A percentile compares a stretch with the other conserved stretches of the same genome.
Conservation (phyloP, 2,797 vertebrate species). For the Pseudopleuronectes americanus region DNA sequence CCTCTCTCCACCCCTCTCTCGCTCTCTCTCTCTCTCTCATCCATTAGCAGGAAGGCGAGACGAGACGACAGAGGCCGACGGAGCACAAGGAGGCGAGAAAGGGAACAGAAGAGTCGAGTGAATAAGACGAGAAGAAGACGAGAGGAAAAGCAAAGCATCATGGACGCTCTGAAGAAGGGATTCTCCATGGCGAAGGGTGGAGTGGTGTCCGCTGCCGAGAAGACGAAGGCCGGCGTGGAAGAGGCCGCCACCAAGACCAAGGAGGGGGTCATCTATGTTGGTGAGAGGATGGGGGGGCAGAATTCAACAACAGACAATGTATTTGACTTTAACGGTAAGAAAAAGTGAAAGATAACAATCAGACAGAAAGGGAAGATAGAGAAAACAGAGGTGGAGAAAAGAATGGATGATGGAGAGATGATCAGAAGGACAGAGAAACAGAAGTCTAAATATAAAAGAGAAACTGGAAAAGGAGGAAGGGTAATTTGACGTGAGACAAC, state of each 20-base stretch:
- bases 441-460: neutral
- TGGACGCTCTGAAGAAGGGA: slow-evolving; percentile 95
- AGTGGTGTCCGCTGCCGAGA: slow-evolving; percentile 94
- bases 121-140: neutral
- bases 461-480: neutral
- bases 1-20: neutral
- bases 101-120: slow-evolving; percentile 23
- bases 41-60: slow-evolving; percentile 49
- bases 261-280: slow-evolving; percentile 95
- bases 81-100: neutral
- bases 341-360: too few species aligned
- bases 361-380: too few species aligned
- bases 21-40: slow-evolving; percentile 7
- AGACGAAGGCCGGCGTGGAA: slow-evolving; percentile 95
- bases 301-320: too few species aligned
- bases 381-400: neutral
- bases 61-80: too few species aligned
- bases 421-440: neutral
- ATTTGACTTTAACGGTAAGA: too few species aligned
- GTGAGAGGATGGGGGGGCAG: slow-evolving; percentile 66
- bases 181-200: slow-evolving; percentile 95
- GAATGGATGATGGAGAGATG: neutral
- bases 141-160: slow-evolving; percentile 52
- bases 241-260: slow-evolving; percentile 96
- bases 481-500: neutral